Conservation (phyloP, 2,113 vertebrate genomes). For the Paradisaea rubra region DNA sequence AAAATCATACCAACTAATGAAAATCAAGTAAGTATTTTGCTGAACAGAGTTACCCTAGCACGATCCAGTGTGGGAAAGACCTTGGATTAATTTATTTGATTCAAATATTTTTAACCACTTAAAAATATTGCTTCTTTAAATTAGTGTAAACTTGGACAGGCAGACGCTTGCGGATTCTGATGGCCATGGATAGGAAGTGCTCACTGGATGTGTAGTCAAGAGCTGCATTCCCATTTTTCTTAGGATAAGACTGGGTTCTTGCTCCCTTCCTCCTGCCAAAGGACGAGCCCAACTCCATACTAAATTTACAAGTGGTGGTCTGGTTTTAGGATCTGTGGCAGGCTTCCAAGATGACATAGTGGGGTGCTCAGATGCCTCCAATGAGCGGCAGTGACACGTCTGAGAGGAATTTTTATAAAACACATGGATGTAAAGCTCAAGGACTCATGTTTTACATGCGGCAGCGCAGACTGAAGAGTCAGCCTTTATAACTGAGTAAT, state of each 20-base stretch:
- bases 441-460: background rate
- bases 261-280: background rate
- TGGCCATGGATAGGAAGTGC: fast-evolving
- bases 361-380: background rate
- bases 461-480: background rate
- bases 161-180: background rate
- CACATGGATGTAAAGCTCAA: background rate
- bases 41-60: background rate
- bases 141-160: fast-evolving
- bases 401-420: background rate
- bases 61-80: background rate
- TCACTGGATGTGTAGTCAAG: fast-evolving
- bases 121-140: background rate
- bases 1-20: background rate
- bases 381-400: background rate
- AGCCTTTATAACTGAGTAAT: background rate
- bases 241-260: background rate
- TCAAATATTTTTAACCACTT: background rate
- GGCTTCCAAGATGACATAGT: background rate
- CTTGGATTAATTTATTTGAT: background rate
- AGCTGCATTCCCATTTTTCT: background rate
- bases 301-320: background rate
- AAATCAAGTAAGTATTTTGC: background rate
- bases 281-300: background rate
- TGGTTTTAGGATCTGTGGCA: background rate